Conservation (phyloP, 2,888 invertebrate species). For the Neoscelio sp. region DNA sequence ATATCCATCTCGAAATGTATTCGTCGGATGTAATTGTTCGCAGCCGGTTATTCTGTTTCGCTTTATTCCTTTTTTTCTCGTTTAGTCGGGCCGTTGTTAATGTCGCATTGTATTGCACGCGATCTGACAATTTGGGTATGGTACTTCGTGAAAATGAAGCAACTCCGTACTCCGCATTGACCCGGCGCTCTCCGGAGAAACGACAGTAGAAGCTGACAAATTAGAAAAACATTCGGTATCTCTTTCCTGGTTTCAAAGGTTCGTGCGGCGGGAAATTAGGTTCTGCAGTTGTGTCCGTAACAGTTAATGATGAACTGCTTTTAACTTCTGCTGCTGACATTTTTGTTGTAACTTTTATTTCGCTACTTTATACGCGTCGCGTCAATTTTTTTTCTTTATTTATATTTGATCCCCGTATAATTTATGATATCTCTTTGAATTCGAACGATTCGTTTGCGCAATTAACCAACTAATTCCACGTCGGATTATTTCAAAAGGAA, state of each 20-base stretch:
- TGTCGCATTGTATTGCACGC: slow-evolving; percentile 39
- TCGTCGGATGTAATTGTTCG: slow-evolving; percentile 8
- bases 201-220: slow-evolving; percentile 43
- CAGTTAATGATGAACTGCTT: slow-evolving; percentile 41
- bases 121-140: slow-evolving; percentile 45
- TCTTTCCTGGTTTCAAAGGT: slow-evolving; percentile 31
- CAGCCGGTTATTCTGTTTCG: not conserved
- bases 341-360: slow-evolving; percentile 22
- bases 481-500: slow-evolving; percentile 9
- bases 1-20: not conserved
- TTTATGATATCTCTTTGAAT: slow-evolving; percentile 3
- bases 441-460: slow-evolving; percentile 26
- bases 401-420: not conserved
- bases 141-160: slow-evolving; percentile 40
- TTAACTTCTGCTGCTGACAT: slow-evolving; percentile 47
- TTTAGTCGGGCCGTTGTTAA: slow-evolving; percentile 13
- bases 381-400: slow-evolving; percentile 5
- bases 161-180: slow-evolving; percentile 19
- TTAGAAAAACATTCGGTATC: slow-evolving; percentile 54
- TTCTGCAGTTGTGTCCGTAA: slow-evolving; percentile 34
- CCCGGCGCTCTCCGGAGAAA: slow-evolving; percentile 22
- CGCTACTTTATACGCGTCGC: not conserved
- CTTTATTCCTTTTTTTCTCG: slow-evolving; percentile 13
- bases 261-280: slow-evolving; percentile 34
- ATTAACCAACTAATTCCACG: slow-evolving; percentile 24